Evolutionary conservation across 1,140 invertebrate genomes (phyloP).

Genomic region (Gerris buenoi): DNA sequence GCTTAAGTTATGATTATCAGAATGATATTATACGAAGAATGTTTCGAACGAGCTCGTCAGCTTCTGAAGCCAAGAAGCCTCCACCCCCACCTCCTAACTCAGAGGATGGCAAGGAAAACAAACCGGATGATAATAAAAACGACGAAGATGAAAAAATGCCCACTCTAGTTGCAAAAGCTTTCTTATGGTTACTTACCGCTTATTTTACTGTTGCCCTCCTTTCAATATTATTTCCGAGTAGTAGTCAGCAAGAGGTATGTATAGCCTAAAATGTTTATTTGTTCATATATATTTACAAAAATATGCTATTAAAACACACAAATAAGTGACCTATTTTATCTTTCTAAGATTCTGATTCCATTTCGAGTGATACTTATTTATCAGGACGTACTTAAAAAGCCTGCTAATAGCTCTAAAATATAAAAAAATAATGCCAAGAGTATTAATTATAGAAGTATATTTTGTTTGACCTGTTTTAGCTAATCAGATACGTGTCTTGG

Average conservation of each 20-base stretch:
- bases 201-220: slow-evolving; percentile 54
- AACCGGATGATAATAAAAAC: slow-evolving; percentile 27
- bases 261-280: no score
- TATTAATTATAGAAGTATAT: no score
- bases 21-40: slow-evolving; percentile 2
- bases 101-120: slow-evolving; percentile 8
- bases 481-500: slow-evolving; percentile 65
- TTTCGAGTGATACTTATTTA: no score
- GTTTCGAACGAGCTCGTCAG: background rate
- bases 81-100: background rate
- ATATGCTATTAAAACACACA: no score
- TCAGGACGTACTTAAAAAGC: no score
- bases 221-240: slow-evolving; percentile 50
- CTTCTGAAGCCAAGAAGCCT: background rate
- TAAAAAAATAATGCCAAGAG: no score
- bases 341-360: no score
- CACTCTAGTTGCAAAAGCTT: slow-evolving; percentile 50
- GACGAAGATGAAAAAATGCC: slow-evolving; percentile 46
- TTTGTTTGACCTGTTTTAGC: slow-evolving; percentile 19
- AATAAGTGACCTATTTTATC: slow-evolving; percentile 12
- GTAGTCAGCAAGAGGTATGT: slow-evolving; percentile 52
- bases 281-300: no score
- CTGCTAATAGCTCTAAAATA: no score
- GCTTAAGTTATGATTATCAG: slow-evolving; percentile 2
- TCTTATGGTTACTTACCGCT: slow-evolving; percentile 57